A percentile compares a stretch with the other conserved stretches of the same genome.
phyloP scores from a whole-genome alignment of 1,140 invertebrate species.

The Araneus ventricosus region DNA sequence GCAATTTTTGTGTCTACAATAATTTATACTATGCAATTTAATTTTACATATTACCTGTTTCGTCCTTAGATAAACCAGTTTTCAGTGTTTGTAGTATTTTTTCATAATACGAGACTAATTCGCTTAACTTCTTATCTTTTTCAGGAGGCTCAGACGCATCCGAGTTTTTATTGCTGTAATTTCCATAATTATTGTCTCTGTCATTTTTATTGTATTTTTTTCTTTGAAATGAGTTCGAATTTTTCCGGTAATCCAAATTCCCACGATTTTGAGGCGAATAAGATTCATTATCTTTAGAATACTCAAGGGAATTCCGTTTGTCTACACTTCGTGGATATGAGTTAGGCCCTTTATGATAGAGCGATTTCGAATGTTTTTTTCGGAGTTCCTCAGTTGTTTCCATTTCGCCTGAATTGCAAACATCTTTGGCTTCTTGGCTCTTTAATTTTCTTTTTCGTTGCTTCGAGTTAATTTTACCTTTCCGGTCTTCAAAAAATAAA shows the following conservation, averaged over 20 bases:
- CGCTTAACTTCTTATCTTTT: slow-evolving; percentile 10
- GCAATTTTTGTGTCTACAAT: too few relatives aligned
- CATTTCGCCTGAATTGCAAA: neutral
- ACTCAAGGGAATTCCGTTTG: neutral
- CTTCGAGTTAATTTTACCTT: neutral
- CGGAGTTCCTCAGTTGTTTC: too few relatives aligned
- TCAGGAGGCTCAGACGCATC: neutral
- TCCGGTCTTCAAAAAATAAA: neutral
- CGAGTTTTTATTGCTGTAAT: neutral
- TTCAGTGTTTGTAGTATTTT: slow-evolving; percentile 27
- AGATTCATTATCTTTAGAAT: neutral
- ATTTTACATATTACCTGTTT: neutral
- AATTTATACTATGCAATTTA: too few relatives aligned
- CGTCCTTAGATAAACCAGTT: neutral
- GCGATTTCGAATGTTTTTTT: too few relatives aligned
- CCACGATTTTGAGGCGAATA: neutral
- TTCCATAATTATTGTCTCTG: neutral
- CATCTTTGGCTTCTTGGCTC: neutral
- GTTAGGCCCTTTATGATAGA: neutral
- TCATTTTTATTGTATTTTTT: neutral
- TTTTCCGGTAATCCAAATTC: neutral
- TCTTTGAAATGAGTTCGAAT: neutral
- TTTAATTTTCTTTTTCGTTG: neutral
- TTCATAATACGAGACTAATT: slow-evolving; percentile 4
- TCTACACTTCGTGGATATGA: neutral